These are phyloP conservation scores for Artibeus jamaicensis DNA, from an alignment of 2,797 vertebrate genomes.

Conservation along the genomic window DNA sequence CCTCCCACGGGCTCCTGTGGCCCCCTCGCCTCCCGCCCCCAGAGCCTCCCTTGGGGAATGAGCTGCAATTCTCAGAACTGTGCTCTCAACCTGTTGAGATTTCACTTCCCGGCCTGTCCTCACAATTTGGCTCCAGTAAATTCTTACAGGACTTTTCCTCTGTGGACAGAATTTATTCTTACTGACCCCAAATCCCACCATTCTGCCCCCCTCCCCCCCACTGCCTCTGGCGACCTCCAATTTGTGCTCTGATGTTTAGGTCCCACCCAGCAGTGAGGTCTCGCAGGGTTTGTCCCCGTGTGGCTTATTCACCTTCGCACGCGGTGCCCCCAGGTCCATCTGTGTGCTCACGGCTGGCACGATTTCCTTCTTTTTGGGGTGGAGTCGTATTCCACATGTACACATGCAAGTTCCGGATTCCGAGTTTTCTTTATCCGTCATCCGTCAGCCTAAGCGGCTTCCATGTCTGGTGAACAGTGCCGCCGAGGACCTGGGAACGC, in stretches of 20 bases:
- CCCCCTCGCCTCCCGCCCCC: neutral
- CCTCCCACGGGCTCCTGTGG: accelerated
- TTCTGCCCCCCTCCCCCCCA: neutral
- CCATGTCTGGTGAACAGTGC: neutral
- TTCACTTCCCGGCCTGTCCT: neutral
- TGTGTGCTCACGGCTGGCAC: neutral
- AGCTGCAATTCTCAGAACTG: too few relatives aligned
- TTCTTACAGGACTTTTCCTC: neutral
- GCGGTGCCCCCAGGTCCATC: neutral
- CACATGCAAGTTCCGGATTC: too few relatives aligned
- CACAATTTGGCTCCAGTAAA: neutral
- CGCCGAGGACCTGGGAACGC: too few relatives aligned
- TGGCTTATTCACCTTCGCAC: neutral
- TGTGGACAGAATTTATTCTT: neutral
- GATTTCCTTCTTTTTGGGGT: neutral
- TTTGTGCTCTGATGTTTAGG: neutral
- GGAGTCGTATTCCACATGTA: neutral
- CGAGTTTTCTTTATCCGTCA: too few relatives aligned
- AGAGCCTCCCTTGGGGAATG: neutral
- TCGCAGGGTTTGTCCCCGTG: too few relatives aligned
- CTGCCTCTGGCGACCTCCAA: too few relatives aligned
- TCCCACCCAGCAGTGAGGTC: too few relatives aligned
- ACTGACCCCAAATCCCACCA: neutral
- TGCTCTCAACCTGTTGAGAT: neutral
- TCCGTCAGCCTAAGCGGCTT: too few relatives aligned